Evolutionary conservation across 2,888 invertebrate species (phyloP), one percentile per base, ranked within the genome.

Genomic region (Cybosia mesomella): DNA sequence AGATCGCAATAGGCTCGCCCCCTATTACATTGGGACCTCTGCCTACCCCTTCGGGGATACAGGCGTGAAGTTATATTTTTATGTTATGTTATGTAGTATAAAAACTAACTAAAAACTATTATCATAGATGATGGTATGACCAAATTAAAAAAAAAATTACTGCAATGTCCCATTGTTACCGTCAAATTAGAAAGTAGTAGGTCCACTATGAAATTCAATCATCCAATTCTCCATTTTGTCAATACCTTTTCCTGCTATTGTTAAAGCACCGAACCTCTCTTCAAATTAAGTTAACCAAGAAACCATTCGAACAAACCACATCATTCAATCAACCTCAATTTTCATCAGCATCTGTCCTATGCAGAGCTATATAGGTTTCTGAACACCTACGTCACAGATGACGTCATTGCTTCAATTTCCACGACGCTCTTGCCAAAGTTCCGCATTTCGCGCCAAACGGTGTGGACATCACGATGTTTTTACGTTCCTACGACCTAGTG

Each of bases 401-500:
- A 60, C 58, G 67, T 66, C 68, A 77, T 80, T 73, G 77, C 71
- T 75, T 72, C 72, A 72, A 72, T 78, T 78, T 80, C 74, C 74
- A 70, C 67, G 43, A 70, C 74, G 70, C 34, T n/a, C n/a, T 79
- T 71, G 66, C 59, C 71, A 73, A 66, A 67, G 74, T 68, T 67
- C 72, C 67, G 70, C 79, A 80, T 83, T 83, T 79, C 77, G 77
- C 76, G 75, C 75, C 77, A 82, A 85, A 79, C 84, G 82, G 79
- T 59, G 72, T 76, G 84, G 76, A 84, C 73, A 75, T 81, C 77
- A 81, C 74, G 80, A 79, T 81, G 70, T 81, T 83, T 85, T 83
- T 83, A 80, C 80, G 74, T 74, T 76, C 73, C 75, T 77, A 74
- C 59, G 66, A 60, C 71, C 68, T 34, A 59, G 57, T 63, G 58